Evolutionary conservation across 2,797 vertebrate species (phyloP).

Genomic region (Amblyopsis hoosieri): DNA sequence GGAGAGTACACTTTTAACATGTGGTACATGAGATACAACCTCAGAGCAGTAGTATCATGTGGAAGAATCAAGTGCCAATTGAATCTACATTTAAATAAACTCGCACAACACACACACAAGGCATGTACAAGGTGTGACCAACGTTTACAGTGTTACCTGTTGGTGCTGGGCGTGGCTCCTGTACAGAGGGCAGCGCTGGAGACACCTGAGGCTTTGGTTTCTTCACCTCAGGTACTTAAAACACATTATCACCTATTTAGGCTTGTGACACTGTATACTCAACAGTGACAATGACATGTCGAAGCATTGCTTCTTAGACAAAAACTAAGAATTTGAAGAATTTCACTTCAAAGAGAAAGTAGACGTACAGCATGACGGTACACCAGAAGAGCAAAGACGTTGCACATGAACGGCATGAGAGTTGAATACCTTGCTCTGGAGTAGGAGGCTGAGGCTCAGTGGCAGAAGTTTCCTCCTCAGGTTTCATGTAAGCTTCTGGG

Average conservation of each 20-base stretch:
- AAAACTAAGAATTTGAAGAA: constrained; percentile 6
- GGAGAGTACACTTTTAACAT: neutral
- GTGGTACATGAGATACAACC: neutral
- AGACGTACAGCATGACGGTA: constrained; percentile 7
- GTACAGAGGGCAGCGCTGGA: neutral
- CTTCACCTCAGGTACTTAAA: constrained; percentile 71
- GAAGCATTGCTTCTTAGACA: constrained; percentile 11
- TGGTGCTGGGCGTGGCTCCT: constrained; percentile 35
- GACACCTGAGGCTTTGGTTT: constrained; percentile 36
- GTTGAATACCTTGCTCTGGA: constrained; percentile 57
- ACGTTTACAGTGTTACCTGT: constrained; percentile 60
- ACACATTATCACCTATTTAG: constrained; percentile 51
- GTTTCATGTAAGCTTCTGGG: constrained; percentile 52
- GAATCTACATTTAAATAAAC: neutral
- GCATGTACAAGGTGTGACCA: neutral
- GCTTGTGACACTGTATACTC: constrained; percentile 10
- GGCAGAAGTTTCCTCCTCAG: constrained; percentile 50
- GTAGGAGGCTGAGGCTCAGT: constrained; percentile 35
- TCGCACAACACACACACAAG: constrained; percentile 3
- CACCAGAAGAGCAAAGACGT: neutral
- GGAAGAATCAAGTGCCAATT: too few relatives aligned
- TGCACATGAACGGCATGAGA: neutral
- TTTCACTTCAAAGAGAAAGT: constrained; percentile 10
- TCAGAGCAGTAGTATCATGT: too few relatives aligned
- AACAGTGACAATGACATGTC: constrained; percentile 2